Conservation (phyloP, 1,140 invertebrate genomes). For the Tachypleus tridentatus region DNA sequence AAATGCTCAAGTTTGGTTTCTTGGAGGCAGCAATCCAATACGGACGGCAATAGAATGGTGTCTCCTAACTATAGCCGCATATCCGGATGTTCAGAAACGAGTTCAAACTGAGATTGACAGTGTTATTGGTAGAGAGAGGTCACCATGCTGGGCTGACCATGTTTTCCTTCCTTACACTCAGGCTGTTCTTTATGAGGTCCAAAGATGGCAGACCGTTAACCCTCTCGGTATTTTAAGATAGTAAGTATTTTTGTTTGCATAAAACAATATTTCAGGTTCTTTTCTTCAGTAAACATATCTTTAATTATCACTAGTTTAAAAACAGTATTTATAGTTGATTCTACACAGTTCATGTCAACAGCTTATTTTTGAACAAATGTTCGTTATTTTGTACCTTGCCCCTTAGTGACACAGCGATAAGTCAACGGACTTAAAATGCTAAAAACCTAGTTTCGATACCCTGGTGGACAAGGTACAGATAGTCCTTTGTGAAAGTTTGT, state of each 20-base stretch:
- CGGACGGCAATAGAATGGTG: constrained; percentile 23
- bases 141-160: constrained; percentile 19
- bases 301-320: too few species aligned
- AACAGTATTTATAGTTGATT: too few species aligned
- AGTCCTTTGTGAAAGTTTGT: too few species aligned
- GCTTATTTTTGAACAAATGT: too few species aligned
- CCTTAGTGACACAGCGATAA: too few species aligned
- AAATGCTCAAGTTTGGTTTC: constrained; percentile 22
- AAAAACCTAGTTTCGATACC: too few species aligned
- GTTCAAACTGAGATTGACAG: constrained; percentile 26
- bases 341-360: too few species aligned
- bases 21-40: constrained; percentile 27
- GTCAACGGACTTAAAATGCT: too few species aligned
- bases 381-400: too few species aligned
- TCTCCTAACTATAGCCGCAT: constrained; percentile 19
- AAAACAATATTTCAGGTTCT: too few species aligned
- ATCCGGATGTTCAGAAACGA: constrained; percentile 23
- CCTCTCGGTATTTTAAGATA: constrained; percentile 21
- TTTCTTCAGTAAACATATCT: too few species aligned
- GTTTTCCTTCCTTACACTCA: constrained; percentile 21
- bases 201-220: constrained; percentile 19
- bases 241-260: not conserved
- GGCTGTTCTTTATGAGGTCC: constrained; percentile 24
- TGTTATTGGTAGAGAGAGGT: constrained; percentile 18
- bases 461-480: too few species aligned